Base-by-base conservation (phyloP, 37 sponge, comb jelly and placozoan genomes). In the Oopsacas minuta region DNA sequence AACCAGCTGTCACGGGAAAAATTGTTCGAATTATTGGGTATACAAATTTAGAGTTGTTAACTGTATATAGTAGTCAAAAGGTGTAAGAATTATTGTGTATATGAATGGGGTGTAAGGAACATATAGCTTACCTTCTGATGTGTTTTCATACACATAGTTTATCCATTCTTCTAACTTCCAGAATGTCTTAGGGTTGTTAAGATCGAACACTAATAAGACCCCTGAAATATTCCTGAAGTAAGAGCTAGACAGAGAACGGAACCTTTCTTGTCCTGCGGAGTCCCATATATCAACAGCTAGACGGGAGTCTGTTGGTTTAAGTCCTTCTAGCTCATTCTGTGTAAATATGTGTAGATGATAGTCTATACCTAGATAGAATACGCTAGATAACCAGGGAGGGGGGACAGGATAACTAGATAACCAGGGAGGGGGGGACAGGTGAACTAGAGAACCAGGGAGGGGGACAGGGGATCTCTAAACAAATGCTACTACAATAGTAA, bases 251-350 rank as follows among this genome's bases (percentile, higher is more conserved):
- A 61, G 20, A n/a, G 75, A 10, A 3, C 75, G 75, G 75, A 61
- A 61, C 75, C 75, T 61, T 34, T 61, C 75, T 34, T 61, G 75
- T 61, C 75, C 75, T 3, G 75, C 75, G 32, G 75, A 61, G 75
- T 61, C 75, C 75, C 75, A 61, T 25, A 61, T 61, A 34, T 61
- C 75, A 25, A 61, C 28, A 3, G 22, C 7, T 34, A 61, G 75
- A 42, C 49, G 15, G 49, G 12, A 8, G 75, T 3, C 32, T 34
- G 17, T 3, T 34, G 20, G 28, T 46, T 12, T 12, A 5, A 61
- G 75, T 3, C 75, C 75, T n/a, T n/a, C n/a, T 25, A 3, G 28
- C 32, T 61, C 75, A 3, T 25, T 25, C 3, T 12, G 28, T 3
- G 5, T 61, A 10, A 61, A 34, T 12, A n/a, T 3, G 22, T 61